phyloP scores from a whole-genome alignment of 2,113 vertebrate genomes.

The Suricata suricatta region DNA sequence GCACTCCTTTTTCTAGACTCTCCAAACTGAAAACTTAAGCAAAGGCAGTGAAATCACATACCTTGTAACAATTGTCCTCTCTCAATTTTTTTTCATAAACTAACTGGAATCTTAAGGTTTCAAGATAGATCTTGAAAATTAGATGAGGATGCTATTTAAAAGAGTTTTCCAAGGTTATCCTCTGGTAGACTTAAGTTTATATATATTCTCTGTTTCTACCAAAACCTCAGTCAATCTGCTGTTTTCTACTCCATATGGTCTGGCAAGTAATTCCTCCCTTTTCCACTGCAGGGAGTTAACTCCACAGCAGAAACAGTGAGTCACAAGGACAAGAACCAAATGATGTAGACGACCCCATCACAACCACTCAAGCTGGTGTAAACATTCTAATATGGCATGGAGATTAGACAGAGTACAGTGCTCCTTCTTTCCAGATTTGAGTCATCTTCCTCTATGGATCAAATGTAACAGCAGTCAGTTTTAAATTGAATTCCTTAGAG shows the following conservation, averaged over 20 bases:
- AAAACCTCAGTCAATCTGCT: constrained; percentile 58
- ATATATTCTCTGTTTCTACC: constrained; percentile 20
- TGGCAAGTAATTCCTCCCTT: constrained; percentile 58
- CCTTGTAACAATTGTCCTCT: not conserved
- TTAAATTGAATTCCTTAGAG: not conserved
- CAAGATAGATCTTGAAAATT: constrained; percentile 30
- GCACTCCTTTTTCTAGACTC: not conserved
- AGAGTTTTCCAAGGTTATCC: constrained; percentile 60
- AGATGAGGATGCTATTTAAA: constrained; percentile 24
- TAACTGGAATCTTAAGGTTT: not conserved
- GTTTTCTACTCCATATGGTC: constrained; percentile 67
- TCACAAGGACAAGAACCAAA: constrained; percentile 67
- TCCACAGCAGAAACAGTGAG: constrained; percentile 56
- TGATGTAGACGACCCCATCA: constrained; percentile 45
- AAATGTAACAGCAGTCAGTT: not conserved
- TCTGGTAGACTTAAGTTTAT: constrained; percentile 9
- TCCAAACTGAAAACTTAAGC: constrained; percentile 25
- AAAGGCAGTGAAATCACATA: not conserved
- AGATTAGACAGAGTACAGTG: not conserved
- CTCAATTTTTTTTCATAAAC: not conserved
- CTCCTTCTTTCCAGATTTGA: not conserved
- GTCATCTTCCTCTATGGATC: not conserved
- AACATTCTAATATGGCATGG: not conserved
- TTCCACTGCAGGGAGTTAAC: constrained; percentile 53
- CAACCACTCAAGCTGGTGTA: constrained; percentile 25